phyloP scores from a whole-genome alignment of 2,888 invertebrate genomes.

The Adineta ricciae region DNA sequence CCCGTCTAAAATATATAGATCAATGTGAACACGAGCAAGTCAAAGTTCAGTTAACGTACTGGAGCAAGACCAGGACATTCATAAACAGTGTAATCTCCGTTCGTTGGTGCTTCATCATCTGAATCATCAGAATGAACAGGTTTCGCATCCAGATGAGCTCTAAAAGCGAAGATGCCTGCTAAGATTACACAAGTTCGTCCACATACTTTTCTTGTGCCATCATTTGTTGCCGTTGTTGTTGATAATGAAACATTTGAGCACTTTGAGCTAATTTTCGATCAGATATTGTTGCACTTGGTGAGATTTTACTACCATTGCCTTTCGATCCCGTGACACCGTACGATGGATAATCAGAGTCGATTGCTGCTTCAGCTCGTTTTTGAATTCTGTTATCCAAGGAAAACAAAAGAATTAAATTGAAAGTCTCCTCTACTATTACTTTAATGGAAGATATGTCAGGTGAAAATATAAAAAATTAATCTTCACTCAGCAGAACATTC shows the following conservation, averaged over 20 bases:
- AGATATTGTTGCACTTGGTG: not conserved
- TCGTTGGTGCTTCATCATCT: conserved; percentile 78
- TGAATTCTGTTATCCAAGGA: conserved; percentile 66
- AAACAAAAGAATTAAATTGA: not conserved
- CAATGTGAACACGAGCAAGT: not conserved
- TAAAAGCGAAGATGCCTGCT: conserved; percentile 36
- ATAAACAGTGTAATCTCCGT: conserved; percentile 85
- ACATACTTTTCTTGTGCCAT: conserved; percentile 61
- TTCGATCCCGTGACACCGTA: conserved; percentile 84
- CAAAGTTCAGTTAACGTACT: conserved; percentile 55
- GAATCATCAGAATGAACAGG: conserved; percentile 63
- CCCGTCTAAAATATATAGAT: conserved; percentile 66
- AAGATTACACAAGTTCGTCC: no score
- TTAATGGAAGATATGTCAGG: no score
- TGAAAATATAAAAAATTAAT: no score
- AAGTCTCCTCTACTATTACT: not conserved
- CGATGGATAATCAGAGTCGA: conserved; percentile 87
- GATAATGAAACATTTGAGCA: conserved; percentile 98
- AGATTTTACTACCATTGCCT: not conserved
- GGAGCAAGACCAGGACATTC: conserved; percentile 95
- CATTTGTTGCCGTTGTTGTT: conserved; percentile 98
- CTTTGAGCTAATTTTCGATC: conserved; percentile 91
- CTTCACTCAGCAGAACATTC: no score
- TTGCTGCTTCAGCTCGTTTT: conserved; percentile 75
- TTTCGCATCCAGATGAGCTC: conserved; percentile 48